These are phyloP conservation scores for Pseudocheirus occidentalis DNA, from an alignment of 2,797 vertebrate genomes.

Conservation along the genomic window DNA sequence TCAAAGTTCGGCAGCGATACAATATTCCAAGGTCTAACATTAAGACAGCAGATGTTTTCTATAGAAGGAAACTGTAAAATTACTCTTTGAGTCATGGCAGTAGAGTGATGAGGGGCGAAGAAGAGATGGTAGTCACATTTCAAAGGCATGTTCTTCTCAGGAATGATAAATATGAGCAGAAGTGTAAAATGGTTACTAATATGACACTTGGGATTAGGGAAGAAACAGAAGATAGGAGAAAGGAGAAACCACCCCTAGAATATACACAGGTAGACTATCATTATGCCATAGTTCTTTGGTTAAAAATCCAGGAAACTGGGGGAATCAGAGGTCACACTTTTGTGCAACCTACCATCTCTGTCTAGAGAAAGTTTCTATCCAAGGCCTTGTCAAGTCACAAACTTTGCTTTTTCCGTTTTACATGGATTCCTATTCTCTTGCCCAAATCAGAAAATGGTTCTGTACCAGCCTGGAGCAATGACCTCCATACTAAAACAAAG, in stretches of 20 bases:
- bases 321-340: conserved; percentile 28
- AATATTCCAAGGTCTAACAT: not conserved
- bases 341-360: conserved; percentile 27
- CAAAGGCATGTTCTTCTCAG: not conserved
- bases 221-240: not conserved
- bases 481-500: conserved; percentile 27
- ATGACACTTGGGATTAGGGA: conserved; percentile 48
- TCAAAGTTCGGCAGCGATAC: conserved; percentile 1
- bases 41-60: not conserved
- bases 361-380: conserved; percentile 15
- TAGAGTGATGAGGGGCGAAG: not conserved
- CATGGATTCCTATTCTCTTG: not conserved
- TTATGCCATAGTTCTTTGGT: not conserved
- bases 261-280: not conserved
- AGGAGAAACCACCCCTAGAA: not conserved
- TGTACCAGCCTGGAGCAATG: not conserved
- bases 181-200: conserved; percentile 51
- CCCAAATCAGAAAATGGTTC: not conserved
- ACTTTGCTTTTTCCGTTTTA: not conserved
- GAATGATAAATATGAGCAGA: conserved; percentile 40
- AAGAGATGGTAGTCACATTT: conserved; percentile 2
- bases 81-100: not conserved
- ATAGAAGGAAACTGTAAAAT: not conserved
- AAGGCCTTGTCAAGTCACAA: conserved; percentile 14
- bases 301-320: conserved; percentile 36